Evolutionary conservation across 2,797 vertebrate species (phyloP).

Genomic region (Phalanger gymnotis): DNA sequence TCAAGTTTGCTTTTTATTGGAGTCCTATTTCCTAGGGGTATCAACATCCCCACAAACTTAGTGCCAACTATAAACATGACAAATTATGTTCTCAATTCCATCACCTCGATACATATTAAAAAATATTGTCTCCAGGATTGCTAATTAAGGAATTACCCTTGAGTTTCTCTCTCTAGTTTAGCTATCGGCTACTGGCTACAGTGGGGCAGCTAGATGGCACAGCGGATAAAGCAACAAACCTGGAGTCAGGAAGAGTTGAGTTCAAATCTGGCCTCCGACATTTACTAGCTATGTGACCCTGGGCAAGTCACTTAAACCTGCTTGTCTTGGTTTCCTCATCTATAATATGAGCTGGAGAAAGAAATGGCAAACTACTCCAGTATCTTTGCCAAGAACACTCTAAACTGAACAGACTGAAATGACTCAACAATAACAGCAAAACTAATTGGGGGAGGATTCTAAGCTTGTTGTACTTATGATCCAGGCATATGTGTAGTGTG

Average conservation of each 20-base stretch:
- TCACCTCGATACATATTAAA: neutral
- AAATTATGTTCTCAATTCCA: neutral
- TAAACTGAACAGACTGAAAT: neutral
- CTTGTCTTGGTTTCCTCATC: neutral
- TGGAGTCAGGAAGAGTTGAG: neutral
- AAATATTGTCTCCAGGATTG: neutral
- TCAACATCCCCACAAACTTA: neutral
- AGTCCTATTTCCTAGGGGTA: neutral
- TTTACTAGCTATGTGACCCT: neutral
- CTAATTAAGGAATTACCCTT: neutral
- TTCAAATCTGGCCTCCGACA: neutral
- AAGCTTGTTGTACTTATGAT: neutral
- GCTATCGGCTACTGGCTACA: neutral
- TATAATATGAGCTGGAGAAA: neutral
- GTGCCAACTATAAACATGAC: neutral
- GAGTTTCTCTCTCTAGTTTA: neutral
- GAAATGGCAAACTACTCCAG: neutral
- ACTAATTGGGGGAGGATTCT: neutral
- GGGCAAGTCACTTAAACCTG: neutral
- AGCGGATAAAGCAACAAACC: neutral
- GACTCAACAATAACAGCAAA: neutral
- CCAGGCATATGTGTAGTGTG: neutral
- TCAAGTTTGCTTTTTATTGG: neutral
- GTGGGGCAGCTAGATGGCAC: neutral
- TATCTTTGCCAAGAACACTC: neutral